Evolutionary conservation across 30 jellyfish, hydroid and myxozoan genomes (phyloP).

Genomic region (Phacellophora camtschatica): DNA sequence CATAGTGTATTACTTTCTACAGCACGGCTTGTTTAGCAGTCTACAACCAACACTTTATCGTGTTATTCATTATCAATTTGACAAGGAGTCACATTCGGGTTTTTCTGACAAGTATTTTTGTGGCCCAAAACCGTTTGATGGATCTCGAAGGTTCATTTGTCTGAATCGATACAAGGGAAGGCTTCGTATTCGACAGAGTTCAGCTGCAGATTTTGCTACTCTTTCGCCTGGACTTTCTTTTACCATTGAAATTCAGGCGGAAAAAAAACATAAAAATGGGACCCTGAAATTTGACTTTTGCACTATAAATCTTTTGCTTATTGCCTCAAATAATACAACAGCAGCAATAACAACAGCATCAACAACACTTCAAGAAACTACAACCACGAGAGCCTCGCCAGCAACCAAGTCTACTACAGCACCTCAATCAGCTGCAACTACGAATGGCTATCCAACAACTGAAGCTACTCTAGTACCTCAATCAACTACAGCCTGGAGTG

Average conservation of each 20-base stretch:
- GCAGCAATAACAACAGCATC: background rate
- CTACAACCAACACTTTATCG: slow-evolving; percentile 33
- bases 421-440: background rate
- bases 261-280: slow-evolving; percentile 8
- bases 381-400: background rate
- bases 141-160: slow-evolving; percentile 44
- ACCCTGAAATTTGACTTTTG: background rate
- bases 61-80: slow-evolving; percentile 2
- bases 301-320: background rate
- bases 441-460: background rate
- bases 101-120: slow-evolving; percentile 41
- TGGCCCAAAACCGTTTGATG: slow-evolving; percentile 22
- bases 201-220: background rate
- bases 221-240: background rate
- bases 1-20: slow-evolving; percentile 16
- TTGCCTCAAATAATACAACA: background rate
- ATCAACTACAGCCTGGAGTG: background rate
- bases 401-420: background rate
- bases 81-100: slow-evolving; percentile 18
- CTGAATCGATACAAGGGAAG: slow-evolving; percentile 50
- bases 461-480: background rate
- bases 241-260: slow-evolving; percentile 34
- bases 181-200: slow-evolving; percentile 7
- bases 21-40: slow-evolving; percentile 1
- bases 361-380: background rate